A percentile compares a stretch with the other conserved stretches of the same genome.
phyloP scores from a whole-genome alignment of 64 coral and sea anemone genomes.

The Pachyseris speciosa region DNA sequence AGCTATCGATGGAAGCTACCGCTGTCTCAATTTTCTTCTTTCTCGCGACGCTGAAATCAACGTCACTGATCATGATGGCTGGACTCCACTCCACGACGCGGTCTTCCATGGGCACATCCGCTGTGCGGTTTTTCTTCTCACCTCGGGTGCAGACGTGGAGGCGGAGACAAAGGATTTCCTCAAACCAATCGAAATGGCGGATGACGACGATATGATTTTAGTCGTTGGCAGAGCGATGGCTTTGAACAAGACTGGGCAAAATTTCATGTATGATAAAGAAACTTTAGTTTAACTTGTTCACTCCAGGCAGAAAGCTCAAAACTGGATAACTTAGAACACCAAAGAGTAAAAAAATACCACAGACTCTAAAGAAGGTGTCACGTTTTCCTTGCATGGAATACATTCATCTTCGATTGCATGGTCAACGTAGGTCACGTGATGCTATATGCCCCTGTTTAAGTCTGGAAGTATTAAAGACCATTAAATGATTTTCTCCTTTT shows the following conservation, averaged over 20 bases:
- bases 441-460: neutral
- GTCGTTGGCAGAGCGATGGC: slow-evolving; percentile 76
- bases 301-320: neutral
- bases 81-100: slow-evolving; percentile 81
- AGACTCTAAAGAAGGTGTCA: neutral
- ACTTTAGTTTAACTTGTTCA: slow-evolving; percentile 58
- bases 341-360: neutral
- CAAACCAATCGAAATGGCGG: slow-evolving; percentile 77
- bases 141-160: slow-evolving; percentile 69
- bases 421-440: neutral
- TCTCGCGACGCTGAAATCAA: slow-evolving; percentile 57
- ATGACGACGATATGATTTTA: slow-evolving; percentile 72
- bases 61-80: slow-evolving; percentile 67
- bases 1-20: slow-evolving; percentile 64
- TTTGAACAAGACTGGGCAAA: neutral
- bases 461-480: too few relatives aligned
- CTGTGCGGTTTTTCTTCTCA: slow-evolving; percentile 68
- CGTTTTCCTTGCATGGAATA: too few relatives aligned
- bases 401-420: too few relatives aligned
- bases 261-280: slow-evolving; percentile 71
- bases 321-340: too few relatives aligned
- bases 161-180: slow-evolving; percentile 74
- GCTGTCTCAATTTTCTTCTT: slow-evolving; percentile 70
- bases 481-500: too few relatives aligned
- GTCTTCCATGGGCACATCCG: slow-evolving; percentile 83